Percentiles rank a stretch among this genome's conserved stretches.
Conservation (phyloP, 2,888 invertebrate species). For the Caenorhabditis zanzibari region DNA sequence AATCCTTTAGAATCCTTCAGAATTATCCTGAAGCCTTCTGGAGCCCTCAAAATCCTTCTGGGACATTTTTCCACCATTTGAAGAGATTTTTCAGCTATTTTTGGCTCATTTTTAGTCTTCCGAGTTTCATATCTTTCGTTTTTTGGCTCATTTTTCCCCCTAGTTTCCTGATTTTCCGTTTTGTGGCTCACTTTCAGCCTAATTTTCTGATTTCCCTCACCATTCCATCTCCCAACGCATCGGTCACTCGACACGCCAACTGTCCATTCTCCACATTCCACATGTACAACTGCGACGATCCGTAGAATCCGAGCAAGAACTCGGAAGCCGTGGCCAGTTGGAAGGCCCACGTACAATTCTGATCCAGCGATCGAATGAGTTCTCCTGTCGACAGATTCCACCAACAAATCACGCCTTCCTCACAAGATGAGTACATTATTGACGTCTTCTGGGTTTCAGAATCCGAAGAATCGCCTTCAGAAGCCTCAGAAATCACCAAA, state of each 20-base stretch:
- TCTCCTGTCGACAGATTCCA: conserved; percentile 76
- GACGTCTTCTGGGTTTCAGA: not conserved
- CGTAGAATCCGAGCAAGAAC: conserved; percentile 65
- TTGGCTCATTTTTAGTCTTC: too few species aligned
- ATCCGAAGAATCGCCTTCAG: not conserved
- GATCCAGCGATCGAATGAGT: conserved; percentile 61
- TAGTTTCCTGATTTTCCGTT: not conserved
- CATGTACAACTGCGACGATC: conserved; percentile 57
- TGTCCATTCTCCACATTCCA: conserved; percentile 61
- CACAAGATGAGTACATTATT: conserved; percentile 75
- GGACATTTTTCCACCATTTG: too few species aligned
- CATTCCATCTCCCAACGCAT: conserved; percentile 53
- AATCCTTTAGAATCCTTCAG: too few species aligned
- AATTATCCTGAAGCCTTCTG: too few species aligned
- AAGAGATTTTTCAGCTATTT: not conserved
- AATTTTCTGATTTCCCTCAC: conserved; percentile 6
- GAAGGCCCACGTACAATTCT: conserved; percentile 61
- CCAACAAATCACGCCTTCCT: conserved; percentile 79
- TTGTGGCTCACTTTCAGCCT: too few species aligned
- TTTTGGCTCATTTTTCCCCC: too few species aligned
- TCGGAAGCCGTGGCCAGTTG: conserved; percentile 56
- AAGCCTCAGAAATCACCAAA: not conserved
- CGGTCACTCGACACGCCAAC: conserved; percentile 46
- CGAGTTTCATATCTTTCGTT: too few species aligned
- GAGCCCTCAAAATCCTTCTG: too few species aligned